Base-by-base conservation (phyloP, 2,797 vertebrate genomes). In the Rhinophrynus dorsalis region DNA sequence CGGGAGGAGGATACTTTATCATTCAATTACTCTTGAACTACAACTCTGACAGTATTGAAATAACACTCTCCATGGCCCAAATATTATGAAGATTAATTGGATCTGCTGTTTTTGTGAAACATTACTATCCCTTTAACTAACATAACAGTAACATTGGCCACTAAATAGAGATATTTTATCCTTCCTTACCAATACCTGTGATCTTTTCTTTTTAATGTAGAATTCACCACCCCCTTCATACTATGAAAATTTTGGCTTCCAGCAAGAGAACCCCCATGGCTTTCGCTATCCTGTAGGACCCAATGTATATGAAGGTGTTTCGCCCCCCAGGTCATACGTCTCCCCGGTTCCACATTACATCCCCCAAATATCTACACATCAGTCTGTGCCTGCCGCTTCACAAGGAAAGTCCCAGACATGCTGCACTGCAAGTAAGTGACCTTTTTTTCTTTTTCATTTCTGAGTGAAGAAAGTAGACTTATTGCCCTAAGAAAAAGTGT, bases 221-320 rank as follows among this genome's bases (percentile, higher is more conserved):
- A 51, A 17, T 20, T 4, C 23, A 0, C 44, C 18, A 8, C 52
- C 52, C 4, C 42, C 24, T 1, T 74, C 85, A 2, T 89, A 77
- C 75, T 90, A 88, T 1, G 86, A 90, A 80, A 90, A 90, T 48
- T 35, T 15, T 1, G 90, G 85, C 9, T 90, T 85, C 66, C 89
- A 88, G 12, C 37, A 79, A 0, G 89, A 89, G 9, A 73, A 77
- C 7, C 0, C 8, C 5, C 77, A 3, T 2, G 8, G 75, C 1
- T 62, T 55, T 30, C 3, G 18, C 77, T n/a, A 3, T 3, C 72
- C 0, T 32, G 1, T 50, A 65, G 56, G 18, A 7, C 20, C 81
- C 76, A 48, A n/a, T 0, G 23, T 45, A 0, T 80, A 81, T 40
- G 32, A 47, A 0, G 71, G 7, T 3, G 66, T 79, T 33, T 73